These are phyloP conservation scores for Diploptera punctata DNA, from an alignment of 2,888 invertebrate species.

Conservation along the genomic window DNA sequence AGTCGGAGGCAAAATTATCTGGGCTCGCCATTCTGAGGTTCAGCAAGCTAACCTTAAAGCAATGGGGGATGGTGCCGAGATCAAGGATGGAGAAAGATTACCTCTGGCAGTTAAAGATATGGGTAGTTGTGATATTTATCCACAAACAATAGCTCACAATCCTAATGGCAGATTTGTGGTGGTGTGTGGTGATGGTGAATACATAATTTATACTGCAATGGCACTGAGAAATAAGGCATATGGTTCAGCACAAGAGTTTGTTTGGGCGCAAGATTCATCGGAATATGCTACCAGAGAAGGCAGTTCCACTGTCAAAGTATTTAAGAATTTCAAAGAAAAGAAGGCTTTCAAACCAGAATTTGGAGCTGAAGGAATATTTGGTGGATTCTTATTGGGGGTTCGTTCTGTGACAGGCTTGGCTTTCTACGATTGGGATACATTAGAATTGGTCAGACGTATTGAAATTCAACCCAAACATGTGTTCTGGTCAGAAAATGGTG, in stretches of 20 bases:
- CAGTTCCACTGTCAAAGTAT: slow-evolving; percentile 88
- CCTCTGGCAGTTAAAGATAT: slow-evolving; percentile 97
- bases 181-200: slow-evolving; percentile 99
- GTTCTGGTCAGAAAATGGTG: slow-evolving; percentile 97
- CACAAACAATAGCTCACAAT: slow-evolving; percentile 97
- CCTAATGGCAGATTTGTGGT: slow-evolving; percentile 96
- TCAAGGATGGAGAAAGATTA: slow-evolving; percentile 91
- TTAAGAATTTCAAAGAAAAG: slow-evolving; percentile 98
- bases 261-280: slow-evolving; percentile 97
- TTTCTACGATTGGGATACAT: slow-evolving; percentile 97
- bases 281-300: slow-evolving; percentile 91
- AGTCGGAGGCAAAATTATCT: slow-evolving; percentile 97
- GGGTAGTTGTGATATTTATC: slow-evolving; percentile 99
- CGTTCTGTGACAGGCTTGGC: slow-evolving; percentile 90
- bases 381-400: slow-evolving; percentile 89
- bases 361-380: slow-evolving; percentile 95
- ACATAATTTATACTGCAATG: slow-evolving; percentile 99
- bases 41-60: slow-evolving; percentile 95
- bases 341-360: slow-evolving; percentile 96
- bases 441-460: slow-evolving; percentile 91
- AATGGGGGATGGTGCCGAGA: slow-evolving; percentile 75
- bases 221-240: slow-evolving; percentile 98
- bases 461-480: slow-evolving; percentile 95
- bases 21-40: slow-evolving; percentile 98
- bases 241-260: slow-evolving; percentile 98